Evolutionary conservation across 1,140 invertebrate genomes (phyloP).

Genomic region (Temnothorax curvispinosus): DNA sequence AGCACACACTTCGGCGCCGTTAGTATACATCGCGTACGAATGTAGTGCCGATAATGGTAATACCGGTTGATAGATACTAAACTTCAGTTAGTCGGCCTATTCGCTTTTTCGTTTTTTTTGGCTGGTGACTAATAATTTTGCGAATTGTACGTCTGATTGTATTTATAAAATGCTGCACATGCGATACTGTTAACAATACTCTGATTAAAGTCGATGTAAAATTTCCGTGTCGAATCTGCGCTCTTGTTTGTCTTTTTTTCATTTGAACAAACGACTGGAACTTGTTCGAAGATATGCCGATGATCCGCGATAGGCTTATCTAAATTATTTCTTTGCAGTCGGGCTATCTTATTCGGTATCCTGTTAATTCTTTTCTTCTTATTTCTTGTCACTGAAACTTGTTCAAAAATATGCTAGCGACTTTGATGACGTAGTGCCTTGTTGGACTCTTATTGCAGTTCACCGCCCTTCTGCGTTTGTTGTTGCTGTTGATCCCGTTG

Average conservation of each 20-base stretch:
- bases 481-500: conserved; percentile 79
- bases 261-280: conserved; percentile 52
- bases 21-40: conserved; percentile 53
- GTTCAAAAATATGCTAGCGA: conserved; percentile 60
- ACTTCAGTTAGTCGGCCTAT: conserved; percentile 31
- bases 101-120: conserved; percentile 14
- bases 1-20: conserved; percentile 56
- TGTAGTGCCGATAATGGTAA: conserved; percentile 50
- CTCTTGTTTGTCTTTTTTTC: neutral
- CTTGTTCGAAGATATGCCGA: conserved; percentile 54
- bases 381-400: conserved; percentile 64
- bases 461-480: conserved; percentile 82
- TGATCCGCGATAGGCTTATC: conserved; percentile 64
- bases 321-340: conserved; percentile 55
- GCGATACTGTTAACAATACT: conserved; percentile 50
- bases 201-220: conserved; percentile 43
- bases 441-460: conserved; percentile 81
- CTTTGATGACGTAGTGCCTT: conserved; percentile 65
- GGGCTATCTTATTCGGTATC: conserved; percentile 59
- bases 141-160: conserved; percentile 48
- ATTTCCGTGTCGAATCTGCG: conserved; percentile 52
- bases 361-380: conserved; percentile 57
- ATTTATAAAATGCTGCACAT: conserved; percentile 71
- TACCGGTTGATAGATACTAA: conserved; percentile 20
- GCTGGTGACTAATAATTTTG: conserved; percentile 61